phyloP scores from a whole-genome alignment of 2,113 vertebrate species.

The Halcyon senegalensis region DNA sequence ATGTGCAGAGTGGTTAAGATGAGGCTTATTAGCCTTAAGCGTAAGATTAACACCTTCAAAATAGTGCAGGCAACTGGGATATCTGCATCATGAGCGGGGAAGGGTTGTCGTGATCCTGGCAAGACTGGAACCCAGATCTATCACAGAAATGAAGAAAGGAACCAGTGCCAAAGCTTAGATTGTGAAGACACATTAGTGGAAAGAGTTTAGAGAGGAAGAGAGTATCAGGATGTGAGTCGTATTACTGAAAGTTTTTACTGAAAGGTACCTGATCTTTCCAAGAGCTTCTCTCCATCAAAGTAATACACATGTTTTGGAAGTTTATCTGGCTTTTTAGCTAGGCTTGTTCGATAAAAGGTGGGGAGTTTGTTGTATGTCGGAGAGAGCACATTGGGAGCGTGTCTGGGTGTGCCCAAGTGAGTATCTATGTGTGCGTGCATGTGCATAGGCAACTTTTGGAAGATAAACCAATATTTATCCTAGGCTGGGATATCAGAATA shows the following conservation, averaged over 20 bases:
- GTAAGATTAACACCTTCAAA: not conserved
- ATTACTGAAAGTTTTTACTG: not conserved
- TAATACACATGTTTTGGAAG: not conserved
- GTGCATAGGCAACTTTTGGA: not conserved
- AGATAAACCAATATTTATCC: conserved; percentile 9
- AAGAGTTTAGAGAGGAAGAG: not conserved
- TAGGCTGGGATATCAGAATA: conserved; percentile 13
- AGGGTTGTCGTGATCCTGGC: not conserved
- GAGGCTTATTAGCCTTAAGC: not conserved
- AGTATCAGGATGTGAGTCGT: not conserved
- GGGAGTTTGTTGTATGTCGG: not conserved
- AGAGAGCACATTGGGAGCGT: not conserved
- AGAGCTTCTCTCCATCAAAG: not conserved
- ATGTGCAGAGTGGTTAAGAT: not conserved
- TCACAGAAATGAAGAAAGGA: not conserved
- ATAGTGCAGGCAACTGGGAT: not conserved
- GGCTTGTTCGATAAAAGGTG: not conserved
- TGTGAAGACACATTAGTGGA: not conserved
- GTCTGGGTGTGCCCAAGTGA: not conserved
- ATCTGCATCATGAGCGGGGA: not conserved
- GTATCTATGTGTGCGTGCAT: not conserved
- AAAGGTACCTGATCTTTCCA: not conserved
- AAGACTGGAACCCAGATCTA: not conserved
- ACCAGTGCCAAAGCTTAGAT: not conserved
- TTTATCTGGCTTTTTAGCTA: not conserved